Base-by-base conservation (phyloP, 2,113 vertebrate species). In the Steatornis caripensis region DNA sequence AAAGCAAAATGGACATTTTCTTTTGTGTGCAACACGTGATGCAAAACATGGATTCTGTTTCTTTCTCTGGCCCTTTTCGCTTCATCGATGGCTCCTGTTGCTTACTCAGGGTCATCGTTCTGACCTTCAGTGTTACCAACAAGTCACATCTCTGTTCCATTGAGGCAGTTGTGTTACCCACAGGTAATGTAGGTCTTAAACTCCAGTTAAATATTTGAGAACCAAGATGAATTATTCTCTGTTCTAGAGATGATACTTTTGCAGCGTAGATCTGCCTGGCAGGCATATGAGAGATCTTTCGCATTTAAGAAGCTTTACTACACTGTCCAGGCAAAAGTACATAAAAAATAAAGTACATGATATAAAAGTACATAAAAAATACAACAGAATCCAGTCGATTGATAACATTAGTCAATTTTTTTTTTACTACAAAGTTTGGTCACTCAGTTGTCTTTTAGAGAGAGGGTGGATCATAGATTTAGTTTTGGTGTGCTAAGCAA, bases 61-160 rank as follows among this genome's bases (percentile, higher is more conserved):
- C 48, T 78, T 82, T 72, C 34, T 78, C 32, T 84, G 68, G 2
- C 24, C 13, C 46, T 64, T 80, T n/a, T 17, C 74, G 54, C 12
- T 87, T 84, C 57, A 16, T 82, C 5, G 0, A 0, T 53, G 54
- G 30, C 45, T 94, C 62, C 22, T 0, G 0, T 53, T 90, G 55
- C 45, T 89, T 82, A 17, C 22, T 89, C 14, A 5, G 3, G 32
- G 32, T 45, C 36, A 32, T 32, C 1, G 0, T 69, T 84, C 70
- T 48, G 29, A 57, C 53, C 45, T 77, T 70, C 53, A 85, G 39
- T 3, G 0, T 89, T 87, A 70, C 30, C 39, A 68, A 60, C 51
- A 69, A 43, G 54, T 46, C 54, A 18, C 55, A 39, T 39, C 30
- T 49, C 20, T 68, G 15, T 79, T 94, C 69, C 9, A 0, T 79